A percentile compares a stretch with the other conserved stretches of the same genome.
phyloP scores from a whole-genome alignment of 2,888 invertebrate species.

The Scotopteryx bipunctaria region DNA sequence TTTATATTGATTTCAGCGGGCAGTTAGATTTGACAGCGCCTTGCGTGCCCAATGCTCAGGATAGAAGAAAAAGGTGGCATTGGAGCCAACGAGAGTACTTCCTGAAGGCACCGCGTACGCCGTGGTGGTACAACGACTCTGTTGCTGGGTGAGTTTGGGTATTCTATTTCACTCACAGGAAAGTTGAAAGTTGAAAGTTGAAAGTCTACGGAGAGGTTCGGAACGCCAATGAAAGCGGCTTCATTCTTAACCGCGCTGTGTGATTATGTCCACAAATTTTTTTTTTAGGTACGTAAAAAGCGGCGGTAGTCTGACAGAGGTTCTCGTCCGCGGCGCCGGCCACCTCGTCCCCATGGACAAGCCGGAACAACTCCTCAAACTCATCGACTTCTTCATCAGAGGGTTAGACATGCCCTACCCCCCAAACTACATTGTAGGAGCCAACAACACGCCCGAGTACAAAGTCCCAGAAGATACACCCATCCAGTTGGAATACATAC shows the following conservation, averaged over 20 bases:
- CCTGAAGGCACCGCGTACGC: conserved; percentile 56
- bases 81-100: conserved; percentile 59
- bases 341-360: conserved; percentile 85
- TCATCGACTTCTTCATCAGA: conserved; percentile 57
- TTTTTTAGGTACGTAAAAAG: conserved; percentile 79
- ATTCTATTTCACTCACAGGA: background rate
- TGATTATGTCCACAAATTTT: background rate
- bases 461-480: conserved; percentile 6
- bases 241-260: too few species aligned
- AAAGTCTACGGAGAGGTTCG: too few species aligned
- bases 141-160: conserved; percentile 61
- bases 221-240: too few species aligned
- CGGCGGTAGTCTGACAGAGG: conserved; percentile 81
- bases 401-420: conserved; percentile 46
- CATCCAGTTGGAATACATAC: background rate
- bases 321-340: conserved; percentile 83
- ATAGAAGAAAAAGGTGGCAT: conserved; percentile 58
- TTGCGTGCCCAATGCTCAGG: conserved; percentile 59
- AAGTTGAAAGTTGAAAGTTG: too few species aligned
- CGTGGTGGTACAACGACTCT: conserved; percentile 57
- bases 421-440: conserved; percentile 39
- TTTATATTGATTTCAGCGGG: conserved; percentile 48
- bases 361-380: conserved; percentile 68
- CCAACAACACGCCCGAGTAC: conserved; percentile 39
- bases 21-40: conserved; percentile 66